Evolutionary conservation across 23 tunicate genomes (phyloP).

Genomic region (Corella eumyota): DNA sequence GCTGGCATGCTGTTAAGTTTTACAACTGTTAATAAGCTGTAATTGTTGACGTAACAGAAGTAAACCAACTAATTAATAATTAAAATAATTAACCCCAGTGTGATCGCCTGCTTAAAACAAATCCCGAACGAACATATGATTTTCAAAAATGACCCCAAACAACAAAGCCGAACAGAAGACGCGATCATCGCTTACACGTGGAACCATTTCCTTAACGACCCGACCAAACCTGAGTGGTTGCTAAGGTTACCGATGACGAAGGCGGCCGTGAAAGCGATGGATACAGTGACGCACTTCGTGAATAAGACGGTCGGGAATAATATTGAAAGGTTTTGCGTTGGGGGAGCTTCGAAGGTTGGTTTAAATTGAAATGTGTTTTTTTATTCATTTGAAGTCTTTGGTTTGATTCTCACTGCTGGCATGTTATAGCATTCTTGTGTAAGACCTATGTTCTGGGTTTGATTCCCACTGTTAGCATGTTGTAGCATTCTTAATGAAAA

Average conservation of each 20-base stretch:
- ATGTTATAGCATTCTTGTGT: too few species aligned
- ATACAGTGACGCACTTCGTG: slow-evolving; percentile 76
- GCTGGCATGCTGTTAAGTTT: too few species aligned
- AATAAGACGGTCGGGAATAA: slow-evolving; percentile 51
- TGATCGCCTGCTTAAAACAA: slow-evolving; percentile 65
- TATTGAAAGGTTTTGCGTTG: slow-evolving; percentile 59
- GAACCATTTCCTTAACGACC: slow-evolving; percentile 81
- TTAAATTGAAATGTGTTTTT: too few species aligned
- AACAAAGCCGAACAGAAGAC: slow-evolving; percentile 75
- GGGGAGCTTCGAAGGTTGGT: slow-evolving; percentile 84
- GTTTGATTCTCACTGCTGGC: too few species aligned
- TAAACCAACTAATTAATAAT: too few species aligned
- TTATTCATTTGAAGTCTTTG: too few species aligned
- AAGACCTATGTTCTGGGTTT: too few species aligned
- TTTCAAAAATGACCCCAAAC: slow-evolving; percentile 61
- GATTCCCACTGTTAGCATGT: too few species aligned
- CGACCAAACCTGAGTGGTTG: slow-evolving; percentile 78
- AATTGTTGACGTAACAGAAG: too few species aligned
- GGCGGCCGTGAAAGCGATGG: slow-evolving; percentile 87
- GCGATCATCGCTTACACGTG: slow-evolving; percentile 95
- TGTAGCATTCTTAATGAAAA: too few species aligned
- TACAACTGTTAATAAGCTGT: too few species aligned
- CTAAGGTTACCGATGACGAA: slow-evolving; percentile 95
- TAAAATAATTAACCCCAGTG: slow-evolving; percentile 12
- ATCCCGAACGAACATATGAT: slow-evolving; percentile 67